Percentiles rank a stretch among this genome's conserved stretches.
Conservation (phyloP, 53 echinoderm and acorn worm species). For the Stichopus horrens region DNA sequence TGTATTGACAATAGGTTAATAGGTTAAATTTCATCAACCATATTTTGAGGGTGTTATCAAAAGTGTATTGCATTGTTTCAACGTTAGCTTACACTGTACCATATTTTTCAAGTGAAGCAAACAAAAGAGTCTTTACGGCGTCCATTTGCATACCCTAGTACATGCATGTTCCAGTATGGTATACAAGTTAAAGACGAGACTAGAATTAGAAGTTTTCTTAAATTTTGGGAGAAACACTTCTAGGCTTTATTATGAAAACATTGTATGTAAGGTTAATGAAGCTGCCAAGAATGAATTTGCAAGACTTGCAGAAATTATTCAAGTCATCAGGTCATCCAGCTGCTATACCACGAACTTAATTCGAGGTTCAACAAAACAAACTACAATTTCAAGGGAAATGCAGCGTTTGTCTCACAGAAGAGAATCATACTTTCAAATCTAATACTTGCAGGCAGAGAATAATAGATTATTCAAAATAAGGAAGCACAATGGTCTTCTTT, state of each 20-base stretch:
- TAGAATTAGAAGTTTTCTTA: background rate
- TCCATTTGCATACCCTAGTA: background rate
- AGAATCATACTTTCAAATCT: no score
- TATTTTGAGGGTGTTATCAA: conserved; percentile 5
- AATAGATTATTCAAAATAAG: no score
- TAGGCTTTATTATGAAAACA: conserved; percentile 21
- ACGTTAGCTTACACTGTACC: background rate
- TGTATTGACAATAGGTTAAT: background rate
- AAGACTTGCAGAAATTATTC: conserved; percentile 19
- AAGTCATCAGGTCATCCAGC: background rate
- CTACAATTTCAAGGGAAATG: background rate
- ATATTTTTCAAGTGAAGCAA: conserved; percentile 19
- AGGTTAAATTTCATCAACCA: background rate
- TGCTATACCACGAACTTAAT: background rate
- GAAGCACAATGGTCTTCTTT: no score
- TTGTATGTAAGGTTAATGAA: background rate
- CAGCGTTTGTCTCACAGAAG: no score
- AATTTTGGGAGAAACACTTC: background rate
- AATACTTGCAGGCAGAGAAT: no score
- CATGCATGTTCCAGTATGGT: background rate
- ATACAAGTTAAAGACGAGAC: background rate
- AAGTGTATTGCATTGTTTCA: conserved; percentile 18
- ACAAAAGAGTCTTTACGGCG: background rate
- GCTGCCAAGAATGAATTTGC: conserved; percentile 4
- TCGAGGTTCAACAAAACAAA: conserved; percentile 5